phyloP scores from a whole-genome alignment of 2,113 vertebrate species.

The Marmota monax region DNA sequence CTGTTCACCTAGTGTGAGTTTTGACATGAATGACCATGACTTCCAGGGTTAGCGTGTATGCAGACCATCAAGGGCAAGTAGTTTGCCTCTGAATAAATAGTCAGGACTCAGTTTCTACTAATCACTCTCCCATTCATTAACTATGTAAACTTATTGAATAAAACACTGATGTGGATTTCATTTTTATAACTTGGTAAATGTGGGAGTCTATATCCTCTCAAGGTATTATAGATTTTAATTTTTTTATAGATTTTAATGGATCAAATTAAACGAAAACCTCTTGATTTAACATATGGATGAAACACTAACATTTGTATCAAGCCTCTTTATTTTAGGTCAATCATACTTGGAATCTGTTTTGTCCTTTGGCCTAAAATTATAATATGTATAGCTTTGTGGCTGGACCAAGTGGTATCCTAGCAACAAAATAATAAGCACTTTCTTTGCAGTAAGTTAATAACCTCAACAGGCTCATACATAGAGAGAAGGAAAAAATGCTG shows the following conservation, averaged over 20 bases:
- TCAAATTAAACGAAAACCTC: not conserved
- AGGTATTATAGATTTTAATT: not conserved
- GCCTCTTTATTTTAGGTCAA: not conserved
- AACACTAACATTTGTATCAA: not conserved
- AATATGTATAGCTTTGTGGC: not conserved
- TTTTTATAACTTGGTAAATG: not conserved
- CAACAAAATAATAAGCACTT: slow-evolving; percentile 61
- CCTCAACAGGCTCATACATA: not conserved
- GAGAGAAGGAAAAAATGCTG: not conserved
- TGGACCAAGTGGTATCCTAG: slow-evolving; percentile 58
- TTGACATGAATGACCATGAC: no score
- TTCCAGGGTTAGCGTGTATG: fast-evolving
- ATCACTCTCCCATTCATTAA: not conserved
- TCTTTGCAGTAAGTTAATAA: slow-evolving; percentile 41
- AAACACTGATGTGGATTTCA: not conserved
- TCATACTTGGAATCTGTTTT: not conserved
- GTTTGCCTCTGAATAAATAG: not conserved
- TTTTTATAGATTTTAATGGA: not conserved
- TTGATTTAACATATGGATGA: not conserved
- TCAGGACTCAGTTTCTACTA: not conserved
- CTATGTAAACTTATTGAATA: not conserved
- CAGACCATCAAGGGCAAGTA: not conserved
- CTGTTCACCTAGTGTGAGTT: not conserved
- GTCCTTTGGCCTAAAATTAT: slow-evolving; percentile 8
- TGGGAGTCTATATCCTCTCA: not conserved